phyloP scores from a whole-genome alignment of 2,113 vertebrate genomes.

The Theristicus caerulescens region DNA sequence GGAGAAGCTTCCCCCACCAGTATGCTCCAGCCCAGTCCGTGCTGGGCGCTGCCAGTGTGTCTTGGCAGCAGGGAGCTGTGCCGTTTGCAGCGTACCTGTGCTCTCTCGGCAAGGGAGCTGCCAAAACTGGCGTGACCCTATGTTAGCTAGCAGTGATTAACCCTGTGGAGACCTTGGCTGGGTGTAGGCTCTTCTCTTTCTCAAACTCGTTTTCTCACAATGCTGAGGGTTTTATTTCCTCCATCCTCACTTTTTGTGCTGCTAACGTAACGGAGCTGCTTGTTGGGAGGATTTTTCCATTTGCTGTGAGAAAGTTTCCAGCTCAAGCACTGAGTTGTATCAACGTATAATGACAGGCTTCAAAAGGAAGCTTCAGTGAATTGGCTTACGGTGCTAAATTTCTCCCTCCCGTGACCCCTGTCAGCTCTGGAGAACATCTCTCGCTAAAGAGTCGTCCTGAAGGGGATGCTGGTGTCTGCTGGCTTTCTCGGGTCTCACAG shows the following conservation, averaged over 20 bases:
- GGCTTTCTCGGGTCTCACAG: background rate
- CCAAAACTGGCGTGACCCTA: accelerated
- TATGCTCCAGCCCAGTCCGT: background rate
- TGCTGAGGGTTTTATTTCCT: background rate
- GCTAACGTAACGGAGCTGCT: background rate
- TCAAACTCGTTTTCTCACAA: background rate
- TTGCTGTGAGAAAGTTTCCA: background rate
- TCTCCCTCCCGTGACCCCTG: accelerated
- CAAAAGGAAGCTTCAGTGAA: background rate
- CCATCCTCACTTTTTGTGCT: background rate
- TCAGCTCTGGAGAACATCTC: background rate
- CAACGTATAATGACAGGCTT: accelerated
- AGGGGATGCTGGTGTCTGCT: background rate
- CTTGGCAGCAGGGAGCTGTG: background rate
- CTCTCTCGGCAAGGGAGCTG: background rate
- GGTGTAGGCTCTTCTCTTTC: background rate
- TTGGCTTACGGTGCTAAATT: background rate
- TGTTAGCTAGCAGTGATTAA: background rate
- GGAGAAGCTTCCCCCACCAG: background rate
- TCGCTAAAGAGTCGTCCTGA: accelerated
- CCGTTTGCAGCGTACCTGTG: background rate
- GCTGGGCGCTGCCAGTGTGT: background rate
- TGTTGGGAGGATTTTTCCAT: background rate
- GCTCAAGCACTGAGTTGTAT: background rate
- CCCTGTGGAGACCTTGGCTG: background rate